Conservation (phyloP, 2,888 invertebrate genomes). For the Periphyllus acericola region DNA sequence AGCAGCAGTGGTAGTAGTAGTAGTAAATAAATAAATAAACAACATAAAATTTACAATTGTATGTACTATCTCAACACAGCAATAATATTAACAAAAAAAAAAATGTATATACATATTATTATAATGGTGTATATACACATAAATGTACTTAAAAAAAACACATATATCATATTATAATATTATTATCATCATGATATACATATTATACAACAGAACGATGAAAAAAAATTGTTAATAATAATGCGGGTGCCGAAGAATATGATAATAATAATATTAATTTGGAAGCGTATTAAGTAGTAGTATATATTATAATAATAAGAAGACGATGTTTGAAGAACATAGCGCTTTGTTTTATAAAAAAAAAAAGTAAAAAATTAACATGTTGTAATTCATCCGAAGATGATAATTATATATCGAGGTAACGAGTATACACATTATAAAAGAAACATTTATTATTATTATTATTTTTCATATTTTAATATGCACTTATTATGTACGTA, state of each 20-base stretch:
- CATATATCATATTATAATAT: background rate
- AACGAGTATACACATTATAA: constrained; percentile 36
- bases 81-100: constrained; percentile 44
- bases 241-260: constrained; percentile 12
- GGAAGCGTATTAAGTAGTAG: constrained; percentile 3
- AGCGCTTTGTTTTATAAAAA: constrained; percentile 14
- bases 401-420: constrained; percentile 37
- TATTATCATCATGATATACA: background rate
- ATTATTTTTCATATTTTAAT: constrained; percentile 17
- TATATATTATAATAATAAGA: background rate
- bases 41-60: constrained; percentile 51
- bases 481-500: constrained; percentile 40
- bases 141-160: constrained; percentile 21
- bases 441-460: constrained; percentile 35
- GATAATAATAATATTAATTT: constrained; percentile 14
- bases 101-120: background rate
- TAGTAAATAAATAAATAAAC: constrained; percentile 57
- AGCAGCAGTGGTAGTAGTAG: background rate
- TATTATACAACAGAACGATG: background rate
- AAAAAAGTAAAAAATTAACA: constrained; percentile 22
- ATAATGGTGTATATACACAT: background rate
- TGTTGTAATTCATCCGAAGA: constrained; percentile 35
- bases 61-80: constrained; percentile 20
- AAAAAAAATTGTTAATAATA: constrained; percentile 21
- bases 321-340: background rate